A percentile compares a stretch with the other conserved stretches of the same genome.
phyloP scores from a whole-genome alignment of 1,140 invertebrate species.

The Rhynchophorus ferrugineus region DNA sequence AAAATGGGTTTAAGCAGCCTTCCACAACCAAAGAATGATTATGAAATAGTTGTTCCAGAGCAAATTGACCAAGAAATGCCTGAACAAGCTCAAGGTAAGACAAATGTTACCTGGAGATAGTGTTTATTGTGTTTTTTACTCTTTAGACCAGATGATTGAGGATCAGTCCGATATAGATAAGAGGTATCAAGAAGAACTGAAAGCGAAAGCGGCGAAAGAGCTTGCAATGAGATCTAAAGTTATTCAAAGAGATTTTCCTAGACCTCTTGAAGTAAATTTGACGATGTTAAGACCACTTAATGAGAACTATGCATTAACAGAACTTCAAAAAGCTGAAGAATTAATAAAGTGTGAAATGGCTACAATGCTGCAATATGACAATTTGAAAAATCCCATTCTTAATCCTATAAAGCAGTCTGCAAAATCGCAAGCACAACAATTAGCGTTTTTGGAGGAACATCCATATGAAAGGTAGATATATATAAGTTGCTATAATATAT shows the following conservation, averaged over 20 bases:
- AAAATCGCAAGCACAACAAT: constrained; percentile 58
- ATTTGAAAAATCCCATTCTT: constrained; percentile 56
- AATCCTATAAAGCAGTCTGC: constrained; percentile 37
- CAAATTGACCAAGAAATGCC: constrained; percentile 58
- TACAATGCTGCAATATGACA: constrained; percentile 89
- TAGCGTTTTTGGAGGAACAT: constrained; percentile 76
- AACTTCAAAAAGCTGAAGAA: constrained; percentile 92
- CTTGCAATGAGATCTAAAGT: constrained; percentile 75
- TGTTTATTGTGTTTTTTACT: not conserved
- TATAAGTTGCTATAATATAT: too few species aligned
- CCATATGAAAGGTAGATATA: constrained; percentile 64
- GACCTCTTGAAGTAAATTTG: constrained; percentile 81
- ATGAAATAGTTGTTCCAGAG: constrained; percentile 95
- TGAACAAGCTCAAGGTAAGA: constrained; percentile 38
- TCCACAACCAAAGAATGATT: constrained; percentile 92
- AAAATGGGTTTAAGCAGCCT: constrained; percentile 67
- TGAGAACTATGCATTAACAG: constrained; percentile 68
- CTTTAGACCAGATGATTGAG: constrained; percentile 47
- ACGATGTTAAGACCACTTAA: constrained; percentile 67
- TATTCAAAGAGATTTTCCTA: constrained; percentile 81
- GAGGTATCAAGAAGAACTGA: constrained; percentile 51
- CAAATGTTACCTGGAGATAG: constrained; percentile 19
- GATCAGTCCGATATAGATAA: constrained; percentile 90
- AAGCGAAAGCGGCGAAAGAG: constrained; percentile 51
- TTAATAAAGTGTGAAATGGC: constrained; percentile 96